A percentile compares a stretch with the other conserved stretches of the same genome.
These are phyloP conservation scores for Saccopteryx leptura DNA, from an alignment of 2,113 vertebrate genomes.

Conservation along the genomic window DNA sequence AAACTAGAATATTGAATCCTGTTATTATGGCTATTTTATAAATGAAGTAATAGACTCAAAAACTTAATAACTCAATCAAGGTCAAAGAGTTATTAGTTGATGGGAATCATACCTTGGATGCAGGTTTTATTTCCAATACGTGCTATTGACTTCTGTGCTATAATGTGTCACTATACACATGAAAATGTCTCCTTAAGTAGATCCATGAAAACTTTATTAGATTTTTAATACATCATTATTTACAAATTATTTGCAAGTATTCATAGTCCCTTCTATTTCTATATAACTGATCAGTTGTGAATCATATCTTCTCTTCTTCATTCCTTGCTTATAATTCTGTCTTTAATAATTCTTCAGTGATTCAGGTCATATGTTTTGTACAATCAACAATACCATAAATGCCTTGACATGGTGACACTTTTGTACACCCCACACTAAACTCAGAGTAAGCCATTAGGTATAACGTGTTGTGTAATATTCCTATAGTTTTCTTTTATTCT, in stretches of 20 bases:
- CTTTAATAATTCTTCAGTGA: background rate
- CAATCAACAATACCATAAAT: background rate
- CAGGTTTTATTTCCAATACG: background rate
- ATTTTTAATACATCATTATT: conserved; percentile 5
- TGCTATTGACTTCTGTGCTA: background rate
- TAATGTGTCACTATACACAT: rapidly evolving
- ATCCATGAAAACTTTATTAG: background rate
- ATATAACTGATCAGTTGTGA: background rate
- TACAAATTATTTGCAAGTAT: background rate
- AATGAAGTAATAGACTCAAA: background rate
- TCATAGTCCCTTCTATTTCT: background rate
- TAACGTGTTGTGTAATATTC: background rate
- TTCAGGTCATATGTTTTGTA: background rate
- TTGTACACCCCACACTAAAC: background rate
- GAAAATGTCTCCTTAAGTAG: background rate
- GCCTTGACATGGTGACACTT: background rate
- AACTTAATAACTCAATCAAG: background rate
- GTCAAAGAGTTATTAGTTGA: background rate
- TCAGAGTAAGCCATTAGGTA: background rate
- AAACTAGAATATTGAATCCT: background rate
- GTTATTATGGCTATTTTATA: background rate
- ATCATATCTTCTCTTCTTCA: background rate
- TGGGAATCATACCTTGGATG: background rate
- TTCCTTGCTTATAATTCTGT: conserved; percentile 14
- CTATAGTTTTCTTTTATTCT: background rate